These are phyloP conservation scores for Torymus aiolomorphi DNA, from an alignment of 2,888 invertebrate genomes.

Conservation along the genomic window DNA sequence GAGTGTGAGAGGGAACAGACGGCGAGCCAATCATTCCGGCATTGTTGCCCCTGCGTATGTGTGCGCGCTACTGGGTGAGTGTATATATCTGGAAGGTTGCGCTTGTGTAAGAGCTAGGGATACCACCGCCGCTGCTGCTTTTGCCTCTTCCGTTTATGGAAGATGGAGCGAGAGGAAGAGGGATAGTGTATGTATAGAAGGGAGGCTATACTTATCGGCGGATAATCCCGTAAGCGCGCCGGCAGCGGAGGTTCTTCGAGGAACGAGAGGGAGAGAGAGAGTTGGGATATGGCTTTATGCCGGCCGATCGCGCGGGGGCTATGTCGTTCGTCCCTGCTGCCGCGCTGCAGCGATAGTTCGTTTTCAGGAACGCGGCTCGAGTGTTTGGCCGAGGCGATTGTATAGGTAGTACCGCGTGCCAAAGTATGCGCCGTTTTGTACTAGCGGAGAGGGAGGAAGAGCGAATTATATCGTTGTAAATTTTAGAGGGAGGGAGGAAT, in stretches of 20 bases:
- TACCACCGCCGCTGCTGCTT: neutral
- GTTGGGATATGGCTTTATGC: slow-evolving; percentile 49
- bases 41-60: slow-evolving; percentile 64
- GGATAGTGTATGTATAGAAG: no score
- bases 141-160: slow-evolving; percentile 1
- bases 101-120: slow-evolving; percentile 35
- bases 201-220: slow-evolving; percentile 15
- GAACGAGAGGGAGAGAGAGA: slow-evolving; percentile 13
- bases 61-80: neutral
- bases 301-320: slow-evolving; percentile 1
- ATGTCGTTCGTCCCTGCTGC: neutral
- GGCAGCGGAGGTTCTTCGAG: no score
- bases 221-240: slow-evolving; percentile 10
- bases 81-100: neutral
- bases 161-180: no score
- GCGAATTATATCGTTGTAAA: no score
- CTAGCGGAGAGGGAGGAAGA: no score
- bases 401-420: no score
- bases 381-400: neutral
- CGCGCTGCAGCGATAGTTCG: neutral
- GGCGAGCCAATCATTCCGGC: slow-evolving; percentile 71
- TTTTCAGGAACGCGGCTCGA: neutral
- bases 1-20: slow-evolving; percentile 62
- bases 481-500: no score
- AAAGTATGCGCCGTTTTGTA: no score